A percentile compares a stretch with the other conserved stretches of the same genome.
These are phyloP conservation scores for Macrotrachela quadricornifera DNA, from an alignment of 1,140 invertebrate species.

Conservation along the genomic window DNA sequence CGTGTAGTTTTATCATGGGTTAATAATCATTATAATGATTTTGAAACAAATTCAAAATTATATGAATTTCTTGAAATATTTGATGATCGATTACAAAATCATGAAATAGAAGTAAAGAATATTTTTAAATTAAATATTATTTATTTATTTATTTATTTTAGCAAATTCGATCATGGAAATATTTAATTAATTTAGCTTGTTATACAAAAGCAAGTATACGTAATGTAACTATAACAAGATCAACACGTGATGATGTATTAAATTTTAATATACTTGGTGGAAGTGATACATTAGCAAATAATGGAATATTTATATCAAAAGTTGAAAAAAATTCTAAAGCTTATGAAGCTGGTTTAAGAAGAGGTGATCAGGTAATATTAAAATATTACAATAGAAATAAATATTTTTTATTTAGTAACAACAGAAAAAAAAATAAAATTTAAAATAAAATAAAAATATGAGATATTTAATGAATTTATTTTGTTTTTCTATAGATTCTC, in stretches of 20 bases:
- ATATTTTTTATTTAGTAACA: too few relatives aligned
- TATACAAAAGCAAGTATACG: slow-evolving; percentile 76
- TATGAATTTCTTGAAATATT: slow-evolving; percentile 87
- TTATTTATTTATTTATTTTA: too few relatives aligned
- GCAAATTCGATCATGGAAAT: too few relatives aligned
- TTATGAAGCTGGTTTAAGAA: slow-evolving; percentile 79
- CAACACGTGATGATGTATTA: slow-evolving; percentile 48
- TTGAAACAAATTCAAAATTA: slow-evolving; percentile 83
- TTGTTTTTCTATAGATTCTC: slow-evolving; percentile 30
- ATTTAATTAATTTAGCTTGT: slow-evolving; percentile 49
- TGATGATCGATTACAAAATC: slow-evolving; percentile 20
- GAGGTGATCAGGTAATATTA: slow-evolving; percentile 57
- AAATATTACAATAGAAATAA: too few relatives aligned
- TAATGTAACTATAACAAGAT: slow-evolving; percentile 66
- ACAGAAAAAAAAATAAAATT: too few relatives aligned
- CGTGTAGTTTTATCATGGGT: slow-evolving; percentile 87
- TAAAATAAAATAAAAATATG: too few relatives aligned
- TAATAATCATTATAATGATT: slow-evolving; percentile 97
- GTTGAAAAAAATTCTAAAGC: slow-evolving; percentile 75
- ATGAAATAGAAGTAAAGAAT: slow-evolving; percentile 43
- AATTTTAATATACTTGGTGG: slow-evolving; percentile 66
- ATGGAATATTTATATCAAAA: slow-evolving; percentile 82
- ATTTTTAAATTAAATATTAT: slow-evolving; percentile 76
- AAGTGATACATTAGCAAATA: slow-evolving; percentile 47
- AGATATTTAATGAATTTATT: too few relatives aligned